Percentiles rank a stretch among this genome's conserved stretches.
These are phyloP conservation scores for Hydraecia micacea DNA, from an alignment of 2,888 invertebrate species.

Conservation along the genomic window DNA sequence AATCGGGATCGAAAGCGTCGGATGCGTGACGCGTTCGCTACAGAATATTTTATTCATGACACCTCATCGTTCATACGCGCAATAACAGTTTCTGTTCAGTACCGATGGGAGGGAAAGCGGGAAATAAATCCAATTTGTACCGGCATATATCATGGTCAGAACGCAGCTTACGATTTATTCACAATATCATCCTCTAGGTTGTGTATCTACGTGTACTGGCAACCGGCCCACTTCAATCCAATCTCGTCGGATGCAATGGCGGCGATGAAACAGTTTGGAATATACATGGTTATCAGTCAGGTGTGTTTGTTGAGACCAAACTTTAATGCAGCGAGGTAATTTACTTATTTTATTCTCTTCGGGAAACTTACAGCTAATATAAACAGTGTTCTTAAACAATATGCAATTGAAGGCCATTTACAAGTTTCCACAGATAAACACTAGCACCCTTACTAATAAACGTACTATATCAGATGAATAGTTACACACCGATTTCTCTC, in stretches of 20 bases:
- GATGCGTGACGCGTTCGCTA: constrained; percentile 80
- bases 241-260: constrained; percentile 72
- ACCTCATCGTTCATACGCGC: constrained; percentile 87
- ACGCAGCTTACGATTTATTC: constrained; percentile 84
- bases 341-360: neutral
- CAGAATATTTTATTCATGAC: constrained; percentile 86
- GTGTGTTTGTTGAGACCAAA: constrained; percentile 14
- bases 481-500: too few relatives aligned
- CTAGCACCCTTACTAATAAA: too few relatives aligned
- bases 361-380: neutral
- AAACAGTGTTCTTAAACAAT: neutral
- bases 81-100: constrained; percentile 86
- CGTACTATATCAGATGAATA: too few relatives aligned
- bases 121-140: constrained; percentile 89
- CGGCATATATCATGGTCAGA: constrained; percentile 87
- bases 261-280: constrained; percentile 69
- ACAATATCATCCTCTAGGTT: constrained; percentile 73
- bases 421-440: too few relatives aligned
- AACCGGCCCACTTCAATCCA: constrained; percentile 78
- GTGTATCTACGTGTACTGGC: constrained; percentile 69
- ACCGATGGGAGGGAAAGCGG: constrained; percentile 83
- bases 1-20: constrained; percentile 75
- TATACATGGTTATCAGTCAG: constrained; percentile 56
- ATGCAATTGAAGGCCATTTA: too few relatives aligned
- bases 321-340: neutral